Base-by-base conservation (phyloP, 2,113 vertebrate species). In the Rhinoptilus africanus region DNA sequence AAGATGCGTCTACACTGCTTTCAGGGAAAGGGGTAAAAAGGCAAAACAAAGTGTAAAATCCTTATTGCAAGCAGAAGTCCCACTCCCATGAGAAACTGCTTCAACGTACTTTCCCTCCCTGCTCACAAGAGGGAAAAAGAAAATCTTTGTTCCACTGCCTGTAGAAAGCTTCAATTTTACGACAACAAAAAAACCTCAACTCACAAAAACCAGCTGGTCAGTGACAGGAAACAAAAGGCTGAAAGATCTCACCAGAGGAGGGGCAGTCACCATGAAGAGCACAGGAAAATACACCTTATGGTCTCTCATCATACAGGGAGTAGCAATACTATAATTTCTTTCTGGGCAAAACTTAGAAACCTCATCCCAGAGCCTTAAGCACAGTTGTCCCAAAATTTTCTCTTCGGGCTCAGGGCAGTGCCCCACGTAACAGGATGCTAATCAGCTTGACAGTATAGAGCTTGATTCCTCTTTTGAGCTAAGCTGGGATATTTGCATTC, bases 401-500 rank as follows among this genome's bases (percentile, higher is more conserved):
- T 41, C 87, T 26, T 47, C 2, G 11, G 86, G 47, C 76, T 51
- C 47, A 26, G 74, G 64, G 67, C 64, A 93, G 73, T 16, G 69
- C n/a, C 93, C 88, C 90, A 71, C 2, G 0, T 54, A 80, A 69
- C 2, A 5, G 85, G 95, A 75, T 87, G 86, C 57, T 95, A 96
- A 97, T 96, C 94, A 96, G 92, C 27, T 63, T 93, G 92, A 62
- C 77, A 75, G 88, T 27, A 48, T 8, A 80, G 94, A 78, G 83
- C 83, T 51, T 39, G 79, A 92, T 89, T 78, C 93, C 89, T 68
- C 88, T 91, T 97, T 96, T 94, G 92, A 97, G 87, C 41, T 32
- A 51, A 64, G 87, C 76, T 50, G 81, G 54, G 84, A 80, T 72
- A 96, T 94, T 96, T 97, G 96, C 96, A 97, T 96, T 97, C 94